Conservation (phyloP, 2,113 vertebrate genomes). For the Percina caprodes region DNA sequence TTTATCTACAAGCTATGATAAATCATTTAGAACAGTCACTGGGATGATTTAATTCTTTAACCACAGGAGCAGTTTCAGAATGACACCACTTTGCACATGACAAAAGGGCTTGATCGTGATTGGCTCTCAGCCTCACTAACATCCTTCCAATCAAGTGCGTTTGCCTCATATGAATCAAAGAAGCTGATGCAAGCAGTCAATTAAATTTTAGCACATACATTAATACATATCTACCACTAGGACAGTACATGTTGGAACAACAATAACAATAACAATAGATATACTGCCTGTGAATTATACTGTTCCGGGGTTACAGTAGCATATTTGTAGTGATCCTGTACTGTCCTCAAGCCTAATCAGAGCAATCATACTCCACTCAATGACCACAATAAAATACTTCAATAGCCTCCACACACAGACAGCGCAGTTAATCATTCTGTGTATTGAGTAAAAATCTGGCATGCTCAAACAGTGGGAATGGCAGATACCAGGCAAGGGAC, state of each 20-base stretch:
- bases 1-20: too few relatives aligned
- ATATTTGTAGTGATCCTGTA: conserved; percentile 1
- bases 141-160: background rate
- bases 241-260: background rate
- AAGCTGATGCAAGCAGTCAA: background rate
- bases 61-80: conserved; percentile 17
- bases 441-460: conserved; percentile 54
- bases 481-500: conserved; percentile 32
- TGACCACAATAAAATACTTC: conserved; percentile 55
- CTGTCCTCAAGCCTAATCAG: conserved; percentile 42
- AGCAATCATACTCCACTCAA: conserved; percentile 54
- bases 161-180: conserved; percentile 15
- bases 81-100: conserved; percentile 17
- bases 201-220: background rate
- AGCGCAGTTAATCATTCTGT: conserved; percentile 74
- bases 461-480: conserved; percentile 60
- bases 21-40: too few relatives aligned
- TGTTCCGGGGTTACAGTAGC: conserved; percentile 10
- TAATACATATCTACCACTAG: background rate
- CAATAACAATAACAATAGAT: background rate
- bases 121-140: conserved; percentile 29
- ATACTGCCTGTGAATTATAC: background rate
- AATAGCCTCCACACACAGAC: conserved; percentile 26
- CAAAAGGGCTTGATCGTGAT: background rate
- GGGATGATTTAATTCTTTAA: background rate